Base-by-base conservation (phyloP, 1,140 invertebrate species). In the Mycetomoellerius zeteki region DNA sequence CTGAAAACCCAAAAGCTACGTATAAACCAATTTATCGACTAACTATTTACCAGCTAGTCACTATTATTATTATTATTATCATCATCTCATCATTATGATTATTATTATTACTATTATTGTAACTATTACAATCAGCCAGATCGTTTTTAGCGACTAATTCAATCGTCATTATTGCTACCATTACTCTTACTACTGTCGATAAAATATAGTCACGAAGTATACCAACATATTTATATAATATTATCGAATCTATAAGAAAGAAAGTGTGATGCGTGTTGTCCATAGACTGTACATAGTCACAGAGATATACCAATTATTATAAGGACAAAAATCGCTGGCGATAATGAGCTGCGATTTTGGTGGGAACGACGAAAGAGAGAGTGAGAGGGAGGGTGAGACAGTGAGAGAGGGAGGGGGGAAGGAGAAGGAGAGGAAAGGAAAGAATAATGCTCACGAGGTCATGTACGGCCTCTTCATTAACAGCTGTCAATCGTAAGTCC, bases 241-340 rank as follows among this genome's bases (percentile, higher is more conserved):
- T 86, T 84, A 88, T 82, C 76, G 86, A 88, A 69, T 86, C 78
- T 88, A 81, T 21, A 80, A 64, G 84, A 64, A 69, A 77, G 69
- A 80, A 84, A 65, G 64, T 76, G 88, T 62, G 85, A 86, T 50
- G 78, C 82, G 56, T 90, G 37, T 90, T 92, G 91, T 92, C 89
- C 89, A 92, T 92, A 92, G 75, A 54, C 27, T 92, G 91, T 92
- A 92, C 72, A 92, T 92, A 92, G 64, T 89, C 85, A 78, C 60
- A 75, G 60, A 82, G 73, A 78, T 72, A 86, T 85, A 86, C 69
- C 69, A 73, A 82, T 87, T 89, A 91, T 85, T 89, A 86, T 88
- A 86, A 27, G 80, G n/a, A 12, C 30, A 75, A 60, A 24, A 73
- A 75, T 84, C 80, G 80, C 43, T 60, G 69, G 24, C 33, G 67